Evolutionary conservation across 2,797 vertebrate genomes (phyloP).

Genomic region (Pseudochirops corinnae): DNA sequence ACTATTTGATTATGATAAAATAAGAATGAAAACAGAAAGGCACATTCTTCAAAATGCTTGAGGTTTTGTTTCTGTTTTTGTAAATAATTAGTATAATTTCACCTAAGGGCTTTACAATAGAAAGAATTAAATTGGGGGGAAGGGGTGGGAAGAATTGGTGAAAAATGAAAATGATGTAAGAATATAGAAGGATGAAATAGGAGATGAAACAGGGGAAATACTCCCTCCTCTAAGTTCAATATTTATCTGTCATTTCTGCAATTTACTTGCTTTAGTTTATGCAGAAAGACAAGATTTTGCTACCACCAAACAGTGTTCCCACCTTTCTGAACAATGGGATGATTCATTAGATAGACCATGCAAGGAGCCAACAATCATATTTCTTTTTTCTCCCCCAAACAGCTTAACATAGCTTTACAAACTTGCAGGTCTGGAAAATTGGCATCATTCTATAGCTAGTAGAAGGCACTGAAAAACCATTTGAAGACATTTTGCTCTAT

Average conservation of each 20-base stretch:
- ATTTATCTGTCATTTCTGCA: conserved; percentile 6
- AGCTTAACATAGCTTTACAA: conserved; percentile 20
- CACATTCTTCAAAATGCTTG: conserved; percentile 32
- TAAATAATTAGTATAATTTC: conserved; percentile 13
- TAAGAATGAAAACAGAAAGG: conserved; percentile 27
- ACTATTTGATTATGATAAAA: conserved; percentile 42
- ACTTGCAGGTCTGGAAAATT: conserved; percentile 26
- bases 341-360: conserved; percentile 23
- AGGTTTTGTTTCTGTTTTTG: neutral
- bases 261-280: neutral
- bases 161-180: conserved; percentile 17
- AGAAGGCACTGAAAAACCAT: conserved; percentile 5
- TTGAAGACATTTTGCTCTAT: neutral
- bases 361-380: conserved; percentile 23
- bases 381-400: neutral
- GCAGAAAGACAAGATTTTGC: neutral
- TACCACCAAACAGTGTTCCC: neutral
- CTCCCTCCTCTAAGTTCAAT: neutral
- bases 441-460: neutral
- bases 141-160: neutral
- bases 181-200: neutral
- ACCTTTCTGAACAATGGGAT: conserved; percentile 42
- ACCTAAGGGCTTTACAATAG: neutral
- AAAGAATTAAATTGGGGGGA: neutral
- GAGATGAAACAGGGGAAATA: neutral